Evolutionary conservation across 2,113 vertebrate species (phyloP), one percentile per base, ranked within the genome.

Genomic region (Malurus melanocephalus): DNA sequence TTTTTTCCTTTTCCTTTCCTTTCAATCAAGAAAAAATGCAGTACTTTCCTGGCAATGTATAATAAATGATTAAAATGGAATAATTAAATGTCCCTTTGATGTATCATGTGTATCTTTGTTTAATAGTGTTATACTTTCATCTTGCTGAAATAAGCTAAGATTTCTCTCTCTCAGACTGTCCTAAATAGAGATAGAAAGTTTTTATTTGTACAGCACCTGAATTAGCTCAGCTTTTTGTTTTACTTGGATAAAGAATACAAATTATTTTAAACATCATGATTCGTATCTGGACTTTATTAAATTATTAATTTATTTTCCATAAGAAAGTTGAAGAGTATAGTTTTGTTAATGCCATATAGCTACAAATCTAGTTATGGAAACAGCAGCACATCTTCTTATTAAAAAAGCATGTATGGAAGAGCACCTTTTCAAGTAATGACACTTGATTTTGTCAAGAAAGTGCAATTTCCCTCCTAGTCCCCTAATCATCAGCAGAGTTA

Each of bases 161-260:
- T 84, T 30, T 77, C 14, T 80, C 11, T 51, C 19, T 83, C 33
- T 77, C 40, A 30, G 18, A 64, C 5, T 60, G 13, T 26, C 19
- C 18, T 80, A 83, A 74, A 64, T 16, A 64, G 14, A 75, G 8
- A 30, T 66, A 85, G 51, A 82, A 76, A 28, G 11, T 51, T 85
- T 80, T 86, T 81, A 64, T 74, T 89, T 92, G 20, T 75, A 46
- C 13, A 86, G 67, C 8, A 94, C 61, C 52, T 86, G 68, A 89
- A 92, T 83, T 83, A 92, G 27, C 27, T 78, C 26, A 53, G 28
- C 3, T 78, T 92, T 91, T 53, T 88, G 42, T 86, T 89, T 91
- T 40, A 74, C 42, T 86, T 89, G 68, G 53, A 89, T 72, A 23
- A 68, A 68, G 18, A 23, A 56, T 30, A 57, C 16, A 40, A 68